Evolutionary conservation across 2,888 invertebrate species (phyloP).

Genomic region (Caenorhabditis drosophilae): DNA sequence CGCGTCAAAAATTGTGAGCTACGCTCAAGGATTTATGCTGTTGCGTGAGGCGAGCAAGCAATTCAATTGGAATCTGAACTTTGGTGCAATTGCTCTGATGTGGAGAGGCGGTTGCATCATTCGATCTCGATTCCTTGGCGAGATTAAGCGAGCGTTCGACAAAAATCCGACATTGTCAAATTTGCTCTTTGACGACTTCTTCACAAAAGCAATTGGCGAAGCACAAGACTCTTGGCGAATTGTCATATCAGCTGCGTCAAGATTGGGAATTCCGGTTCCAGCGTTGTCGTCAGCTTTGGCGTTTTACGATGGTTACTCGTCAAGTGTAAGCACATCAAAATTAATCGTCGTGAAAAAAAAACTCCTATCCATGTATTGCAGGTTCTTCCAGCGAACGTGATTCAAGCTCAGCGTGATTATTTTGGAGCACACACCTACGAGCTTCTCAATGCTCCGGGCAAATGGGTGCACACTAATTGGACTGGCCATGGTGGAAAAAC

Average conservation of each 20-base stretch:
- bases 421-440: conserved; percentile 99
- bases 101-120: conserved; percentile 85
- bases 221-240: conserved; percentile 85
- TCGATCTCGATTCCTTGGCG: conserved; percentile 78
- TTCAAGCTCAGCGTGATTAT: conserved; percentile 84
- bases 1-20: conserved; percentile 96
- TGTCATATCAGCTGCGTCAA: conserved; percentile 77
- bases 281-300: conserved; percentile 90
- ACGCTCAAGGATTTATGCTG: conserved; percentile 83
- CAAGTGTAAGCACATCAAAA: too few species aligned
- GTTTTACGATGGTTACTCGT: conserved; percentile 95
- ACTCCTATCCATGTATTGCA: too few species aligned
- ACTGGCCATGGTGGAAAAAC: conserved; percentile 96
- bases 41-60: conserved; percentile 77
- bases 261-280: conserved; percentile 88
- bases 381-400: conserved; percentile 87
- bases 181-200: conserved; percentile 89
- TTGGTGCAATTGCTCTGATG: conserved; percentile 97
- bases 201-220: conserved; percentile 81
- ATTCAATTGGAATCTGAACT: conserved; percentile 92
- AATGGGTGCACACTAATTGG: conserved; percentile 93
- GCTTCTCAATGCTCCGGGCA: conserved; percentile 82
- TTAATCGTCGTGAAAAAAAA: too few species aligned
- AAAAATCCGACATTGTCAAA: conserved; percentile 85
- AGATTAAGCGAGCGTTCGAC: conserved; percentile 90